A percentile compares a stretch with the other conserved stretches of the same genome.
phyloP scores from a whole-genome alignment of 2,888 invertebrate species.

The Erpobdella octoculata region DNA sequence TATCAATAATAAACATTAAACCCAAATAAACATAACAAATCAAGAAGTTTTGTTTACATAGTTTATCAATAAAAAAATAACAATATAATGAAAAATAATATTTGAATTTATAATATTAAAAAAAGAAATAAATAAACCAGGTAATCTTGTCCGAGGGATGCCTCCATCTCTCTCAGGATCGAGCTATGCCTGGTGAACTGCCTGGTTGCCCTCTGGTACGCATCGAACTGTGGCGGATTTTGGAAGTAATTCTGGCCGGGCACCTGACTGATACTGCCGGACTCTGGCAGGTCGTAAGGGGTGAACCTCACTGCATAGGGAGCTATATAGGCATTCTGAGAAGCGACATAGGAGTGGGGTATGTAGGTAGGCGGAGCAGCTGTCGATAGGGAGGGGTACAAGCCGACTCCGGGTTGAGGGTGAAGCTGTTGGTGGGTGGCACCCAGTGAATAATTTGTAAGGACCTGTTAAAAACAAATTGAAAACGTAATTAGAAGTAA shows the following conservation, averaged over 20 bases:
- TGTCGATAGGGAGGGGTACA: not conserved
- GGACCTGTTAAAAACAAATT: too few species aligned
- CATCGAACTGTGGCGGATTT: not conserved
- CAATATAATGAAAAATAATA: not conserved
- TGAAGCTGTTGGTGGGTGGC: constrained; percentile 2
- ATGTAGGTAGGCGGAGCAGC: not conserved
- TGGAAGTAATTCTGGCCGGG: not conserved
- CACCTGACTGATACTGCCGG: not conserved
- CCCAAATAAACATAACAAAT: too few species aligned
- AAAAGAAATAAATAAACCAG: not conserved
- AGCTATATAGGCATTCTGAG: constrained; percentile 6
- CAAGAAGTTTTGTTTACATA: too few species aligned
- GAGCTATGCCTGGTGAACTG: constrained; percentile 10
- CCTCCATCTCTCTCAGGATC: constrained; percentile 15
- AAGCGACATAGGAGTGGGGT: not conserved
- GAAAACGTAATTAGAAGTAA: too few species aligned
- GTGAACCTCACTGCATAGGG: constrained; percentile 4
- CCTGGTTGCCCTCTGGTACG: constrained; percentile 11
- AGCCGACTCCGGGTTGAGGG: not conserved
- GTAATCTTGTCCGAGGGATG: not conserved
- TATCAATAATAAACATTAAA: too few species aligned
- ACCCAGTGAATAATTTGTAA: not conserved
- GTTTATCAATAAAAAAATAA: too few species aligned
- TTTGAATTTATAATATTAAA: not conserved
- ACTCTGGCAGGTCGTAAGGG: not conserved